Evolutionary conservation across 2,888 invertebrate genomes (phyloP), one percentile per base, ranked within the genome.

Genomic region (Synergus itoensis): DNA sequence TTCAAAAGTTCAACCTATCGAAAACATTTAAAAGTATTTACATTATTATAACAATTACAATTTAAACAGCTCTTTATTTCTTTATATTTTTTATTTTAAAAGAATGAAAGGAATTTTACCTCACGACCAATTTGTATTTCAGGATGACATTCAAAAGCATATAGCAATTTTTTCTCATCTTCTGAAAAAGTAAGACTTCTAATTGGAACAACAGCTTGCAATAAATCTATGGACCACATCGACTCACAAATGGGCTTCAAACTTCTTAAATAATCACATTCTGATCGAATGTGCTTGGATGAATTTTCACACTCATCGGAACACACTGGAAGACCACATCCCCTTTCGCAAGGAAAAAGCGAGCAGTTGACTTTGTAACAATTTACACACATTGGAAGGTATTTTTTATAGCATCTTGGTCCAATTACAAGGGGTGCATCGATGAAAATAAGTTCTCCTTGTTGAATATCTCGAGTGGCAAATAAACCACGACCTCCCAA

Each of bases 401-500:
- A 92, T 78, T 88, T 89, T 77, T 92, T 92, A 77, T 94, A 93
- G 57, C 94, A 93, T 67, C 96, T 94, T 0, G 96, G 96, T 0
- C 97, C 97, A 76, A 94, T 91, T 63, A 97, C 93, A 64, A 97
- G 91, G 0, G 97, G 95, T 77, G 93, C 93, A 89, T 97, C 97
- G 14, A 94, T 93, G 88, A 95, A 96, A 76, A 97, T 94, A 45
- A 96, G 90, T 91, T 96, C 96, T 60, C 96, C 96, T 45, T 93
- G 89, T 79, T 92, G 90, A 63, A 97, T 95, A 87, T 96, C 94
- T 82, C 94, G 93, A 4, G 93, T 94, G 21, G 96, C 96, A 85
- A 96, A 94, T 2, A 97, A 90, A 3, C 97, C 97, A 36, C 96
- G 94, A 9, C 96, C 97, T 65, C 95, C 94, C 9, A 95, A 89